Evolutionary conservation across 2,888 invertebrate species (phyloP).

Genomic region (Monoplex corrugatus): DNA sequence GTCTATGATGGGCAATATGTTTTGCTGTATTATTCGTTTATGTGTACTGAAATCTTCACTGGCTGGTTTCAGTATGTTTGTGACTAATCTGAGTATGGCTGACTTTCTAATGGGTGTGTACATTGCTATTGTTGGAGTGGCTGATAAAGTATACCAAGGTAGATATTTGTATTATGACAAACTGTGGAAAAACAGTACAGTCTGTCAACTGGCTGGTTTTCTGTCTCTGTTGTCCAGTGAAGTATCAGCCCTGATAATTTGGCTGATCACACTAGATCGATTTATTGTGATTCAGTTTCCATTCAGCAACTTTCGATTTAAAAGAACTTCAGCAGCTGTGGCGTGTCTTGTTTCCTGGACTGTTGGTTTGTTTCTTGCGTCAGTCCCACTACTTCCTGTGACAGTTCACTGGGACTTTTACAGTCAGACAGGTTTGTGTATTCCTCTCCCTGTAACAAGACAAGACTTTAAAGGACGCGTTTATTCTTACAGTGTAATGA

Average conservation of each 20-base stretch:
- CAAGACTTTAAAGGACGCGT: background rate
- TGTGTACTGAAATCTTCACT: background rate
- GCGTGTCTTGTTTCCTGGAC: background rate
- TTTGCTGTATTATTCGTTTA: background rate
- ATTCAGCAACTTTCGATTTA: background rate
- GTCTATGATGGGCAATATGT: background rate
- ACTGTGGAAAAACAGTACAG: background rate
- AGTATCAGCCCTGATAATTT: conserved; percentile 15
- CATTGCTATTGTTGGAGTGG: conserved; percentile 7
- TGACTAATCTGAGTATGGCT: background rate
- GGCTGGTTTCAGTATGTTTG: conserved; percentile 13
- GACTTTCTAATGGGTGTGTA: conserved; percentile 20
- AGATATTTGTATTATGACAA: background rate
- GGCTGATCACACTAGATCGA: conserved; percentile 9
- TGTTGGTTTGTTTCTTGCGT: background rate
- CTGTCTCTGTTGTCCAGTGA: conserved; percentile 30
- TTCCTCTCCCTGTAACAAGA: background rate
- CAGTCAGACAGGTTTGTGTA: conserved; percentile 3
- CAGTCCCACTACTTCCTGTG: background rate
- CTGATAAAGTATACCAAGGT: background rate
- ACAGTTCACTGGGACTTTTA: conserved; percentile 10
- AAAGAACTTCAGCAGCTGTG: background rate
- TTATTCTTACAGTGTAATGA: conserved; percentile 13
- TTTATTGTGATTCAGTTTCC: conserved; percentile 23
- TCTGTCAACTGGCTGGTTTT: conserved; percentile 9